phyloP scores from a whole-genome alignment of 1,140 invertebrate species.

The Colletes latitarsis region DNA sequence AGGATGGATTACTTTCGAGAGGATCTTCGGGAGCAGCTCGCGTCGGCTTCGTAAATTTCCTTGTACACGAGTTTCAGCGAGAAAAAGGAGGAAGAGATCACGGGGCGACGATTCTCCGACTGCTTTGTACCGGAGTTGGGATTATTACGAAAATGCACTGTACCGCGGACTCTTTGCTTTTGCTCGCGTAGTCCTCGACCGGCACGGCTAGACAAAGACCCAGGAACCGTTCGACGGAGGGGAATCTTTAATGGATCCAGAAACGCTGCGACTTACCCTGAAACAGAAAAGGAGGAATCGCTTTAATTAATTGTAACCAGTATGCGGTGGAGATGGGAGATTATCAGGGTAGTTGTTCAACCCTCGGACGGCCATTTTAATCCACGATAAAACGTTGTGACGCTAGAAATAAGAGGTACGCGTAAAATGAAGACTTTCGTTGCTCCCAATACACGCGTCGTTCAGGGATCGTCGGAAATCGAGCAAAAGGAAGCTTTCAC shows the following conservation, averaged over 20 bases:
- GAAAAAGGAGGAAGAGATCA: conserved; percentile 11
- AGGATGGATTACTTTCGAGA: conserved; percentile 16
- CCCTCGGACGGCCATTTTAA: neutral
- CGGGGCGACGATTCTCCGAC: neutral
- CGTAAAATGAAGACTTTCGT: conserved; percentile 12
- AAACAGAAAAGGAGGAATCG: neutral
- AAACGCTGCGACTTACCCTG: conserved; percentile 21
- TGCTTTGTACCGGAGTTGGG: neutral
- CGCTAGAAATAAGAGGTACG: neutral
- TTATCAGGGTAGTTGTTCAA: neutral
- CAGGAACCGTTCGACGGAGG: neutral
- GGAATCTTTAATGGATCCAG: no score
- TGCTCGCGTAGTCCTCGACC: neutral
- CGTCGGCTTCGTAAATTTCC: conserved; percentile 10
- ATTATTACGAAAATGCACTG: no score
- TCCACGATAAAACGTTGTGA: no score
- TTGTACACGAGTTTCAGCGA: neutral
- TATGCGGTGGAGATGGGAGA: neutral
- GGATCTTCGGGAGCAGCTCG: neutral
- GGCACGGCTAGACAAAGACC: no score
- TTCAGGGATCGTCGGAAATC: neutral
- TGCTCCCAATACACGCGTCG: neutral
- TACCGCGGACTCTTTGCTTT: neutral
- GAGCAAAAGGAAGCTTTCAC: conserved; percentile 14
- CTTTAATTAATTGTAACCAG: neutral